Evolutionary conservation across 2,888 invertebrate genomes (phyloP), one percentile per base, ranked within the genome.

Genomic region (Dermolepida albohirtum): DNA sequence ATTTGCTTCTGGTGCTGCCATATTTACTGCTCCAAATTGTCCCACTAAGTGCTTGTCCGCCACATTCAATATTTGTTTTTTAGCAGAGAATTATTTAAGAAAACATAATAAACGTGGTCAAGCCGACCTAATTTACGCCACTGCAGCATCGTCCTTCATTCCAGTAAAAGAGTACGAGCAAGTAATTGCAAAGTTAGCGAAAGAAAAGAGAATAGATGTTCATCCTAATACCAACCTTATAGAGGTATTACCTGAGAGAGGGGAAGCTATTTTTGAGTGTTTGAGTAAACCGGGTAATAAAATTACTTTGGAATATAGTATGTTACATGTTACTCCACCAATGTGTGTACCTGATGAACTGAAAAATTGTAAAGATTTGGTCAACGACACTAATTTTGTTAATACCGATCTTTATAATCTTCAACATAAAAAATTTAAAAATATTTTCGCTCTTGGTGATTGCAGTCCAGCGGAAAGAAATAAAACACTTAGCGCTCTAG

Each of bases 31-130:
- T 81, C 99, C 99, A 0, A 89, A 91, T 77, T 89, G 93, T 0
- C 92, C 94, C 0, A 92, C 98, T 55, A 99, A 99, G 83, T 99
- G 99, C 83, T 95, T 98, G 0, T 98, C 98, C 0, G 98, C 98
- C 1, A 97, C 98, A 22, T 98, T 98, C 85, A 99, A 99, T 85
- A 96, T 97, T 68, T 90, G 92, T 75, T 98, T 98, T 79, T 86
- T 99, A 43, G 86, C 95, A 0, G 98, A 99, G 69, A 90, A 96
- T 66, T 93, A 91, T 82, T 89, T 96, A 70, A 87, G 89, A 74
- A 27, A 95, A 95, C 80, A 84, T 52, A 89, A 90, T n/a, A 89
- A 89, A 67, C 87, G 96, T 11, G 85, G 90, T 7, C 87, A 92
- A 68, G 87, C 93, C 0, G 89, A 90, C 11, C 83, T 99, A 5